Evolutionary conservation across 92 coral and sea anemone species (phyloP).

Genomic region (Hydrozoanthus gracilis): DNA sequence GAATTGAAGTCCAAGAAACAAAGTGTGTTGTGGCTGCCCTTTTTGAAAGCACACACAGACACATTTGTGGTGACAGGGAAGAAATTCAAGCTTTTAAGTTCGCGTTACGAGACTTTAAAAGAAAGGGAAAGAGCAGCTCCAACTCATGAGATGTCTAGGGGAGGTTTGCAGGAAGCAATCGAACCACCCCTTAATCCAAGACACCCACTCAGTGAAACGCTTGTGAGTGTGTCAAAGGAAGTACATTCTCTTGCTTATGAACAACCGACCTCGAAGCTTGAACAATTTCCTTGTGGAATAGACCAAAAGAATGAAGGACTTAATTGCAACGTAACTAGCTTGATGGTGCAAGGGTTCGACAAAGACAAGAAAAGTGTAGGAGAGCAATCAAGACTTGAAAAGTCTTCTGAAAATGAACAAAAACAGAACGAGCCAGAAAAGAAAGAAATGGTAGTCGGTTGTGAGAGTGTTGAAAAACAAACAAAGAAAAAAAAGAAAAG

Average conservation of each 20-base stretch:
- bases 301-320: neutral
- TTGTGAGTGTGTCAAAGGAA: too few species aligned
- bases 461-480: neutral
- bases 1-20: neutral
- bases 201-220: too few species aligned
- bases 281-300: neutral
- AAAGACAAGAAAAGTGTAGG: neutral
- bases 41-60: neutral
- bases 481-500: neutral
- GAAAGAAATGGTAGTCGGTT: neutral
- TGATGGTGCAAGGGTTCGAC: neutral
- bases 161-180: neutral
- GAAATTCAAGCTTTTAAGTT: slow-evolving; percentile 14
- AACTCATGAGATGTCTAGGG: neutral
- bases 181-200: too few species aligned
- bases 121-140: neutral
- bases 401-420: neutral
- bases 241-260: too few species aligned
- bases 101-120: neutral
- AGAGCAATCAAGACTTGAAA: neutral
- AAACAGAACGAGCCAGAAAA: neutral
- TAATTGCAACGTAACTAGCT: neutral
- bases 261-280: too few species aligned
- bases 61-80: neutral
- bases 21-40: slow-evolving; percentile 12